phyloP scores from a whole-genome alignment of 2,888 invertebrate genomes.

The Nomada ferruginata region DNA sequence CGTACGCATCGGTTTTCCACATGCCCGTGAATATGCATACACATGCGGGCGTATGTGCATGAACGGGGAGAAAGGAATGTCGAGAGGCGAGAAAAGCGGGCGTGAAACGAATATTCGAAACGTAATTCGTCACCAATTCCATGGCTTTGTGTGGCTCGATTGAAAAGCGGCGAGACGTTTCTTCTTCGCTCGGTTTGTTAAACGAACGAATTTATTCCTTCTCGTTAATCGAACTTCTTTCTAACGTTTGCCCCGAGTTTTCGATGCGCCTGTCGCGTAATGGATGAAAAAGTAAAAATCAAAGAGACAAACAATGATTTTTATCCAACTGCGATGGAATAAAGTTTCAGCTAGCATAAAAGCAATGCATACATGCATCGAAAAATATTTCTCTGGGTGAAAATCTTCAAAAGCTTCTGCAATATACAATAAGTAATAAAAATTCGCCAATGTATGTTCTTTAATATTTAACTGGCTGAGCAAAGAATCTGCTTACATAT shows the following conservation, averaged over 20 bases:
- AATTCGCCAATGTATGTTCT: too few species aligned
- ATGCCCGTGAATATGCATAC: too few species aligned
- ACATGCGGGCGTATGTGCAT: background rate
- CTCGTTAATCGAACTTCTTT: constrained; percentile 59
- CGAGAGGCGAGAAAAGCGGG: constrained; percentile 26
- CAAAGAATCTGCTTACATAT: too few species aligned
- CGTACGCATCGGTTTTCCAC: background rate
- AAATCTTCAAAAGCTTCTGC: too few species aligned
- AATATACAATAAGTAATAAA: too few species aligned
- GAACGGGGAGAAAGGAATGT: background rate
- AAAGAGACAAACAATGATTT: background rate
- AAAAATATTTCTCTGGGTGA: too few species aligned
- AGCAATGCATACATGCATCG: too few species aligned
- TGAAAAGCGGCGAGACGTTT: constrained; percentile 37
- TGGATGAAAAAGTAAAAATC: constrained; percentile 23
- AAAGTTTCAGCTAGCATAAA: too few species aligned
- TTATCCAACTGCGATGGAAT: background rate
- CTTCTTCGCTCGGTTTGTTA: constrained; percentile 47
- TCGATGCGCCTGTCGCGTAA: constrained; percentile 15
- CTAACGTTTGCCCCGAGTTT: constrained; percentile 1
- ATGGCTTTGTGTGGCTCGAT: constrained; percentile 26
- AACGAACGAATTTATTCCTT: constrained; percentile 49
- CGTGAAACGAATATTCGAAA: constrained; percentile 53
- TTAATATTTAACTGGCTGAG: too few species aligned
- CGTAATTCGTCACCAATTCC: constrained; percentile 55